These are phyloP conservation scores for Tautogolabrus adspersus DNA, from an alignment of 2,113 vertebrate species.

Conservation along the genomic window DNA sequence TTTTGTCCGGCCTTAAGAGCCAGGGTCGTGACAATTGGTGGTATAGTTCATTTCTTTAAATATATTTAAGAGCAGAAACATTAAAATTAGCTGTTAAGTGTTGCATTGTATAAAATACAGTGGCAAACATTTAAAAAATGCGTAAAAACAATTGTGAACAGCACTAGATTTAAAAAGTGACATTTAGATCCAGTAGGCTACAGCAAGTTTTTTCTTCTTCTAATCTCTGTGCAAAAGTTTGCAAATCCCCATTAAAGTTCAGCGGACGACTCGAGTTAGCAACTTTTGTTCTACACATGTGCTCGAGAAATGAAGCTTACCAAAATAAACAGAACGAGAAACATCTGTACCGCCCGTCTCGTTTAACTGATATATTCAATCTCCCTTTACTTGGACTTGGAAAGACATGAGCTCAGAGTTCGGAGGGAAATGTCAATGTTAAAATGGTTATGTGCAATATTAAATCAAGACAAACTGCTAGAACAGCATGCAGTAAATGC, in stretches of 20 bases:
- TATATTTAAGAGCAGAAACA: conserved; percentile 85
- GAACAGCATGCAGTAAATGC: conserved; percentile 6
- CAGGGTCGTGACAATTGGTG: conserved; percentile 77
- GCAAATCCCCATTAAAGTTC: conserved; percentile 77
- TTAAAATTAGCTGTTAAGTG: conserved; percentile 89
- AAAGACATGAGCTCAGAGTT: too few relatives aligned
- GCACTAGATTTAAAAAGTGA: conserved; percentile 85
- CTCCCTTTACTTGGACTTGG: too few relatives aligned
- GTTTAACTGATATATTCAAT: background rate
- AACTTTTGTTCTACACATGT: conserved; percentile 63
- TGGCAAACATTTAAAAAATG: conserved; percentile 85
- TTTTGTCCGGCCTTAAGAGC: too few relatives aligned
- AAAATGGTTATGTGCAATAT: conserved; percentile 45
- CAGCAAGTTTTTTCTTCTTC: conserved; percentile 68
- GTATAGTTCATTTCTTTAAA: conserved; percentile 76
- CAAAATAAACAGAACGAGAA: background rate
- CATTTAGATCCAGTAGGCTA: conserved; percentile 78
- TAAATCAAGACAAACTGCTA: conserved; percentile 4
- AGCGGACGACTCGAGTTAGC: conserved; percentile 52
- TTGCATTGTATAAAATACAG: conserved; percentile 91
- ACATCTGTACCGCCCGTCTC: too few relatives aligned
- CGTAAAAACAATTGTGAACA: conserved; percentile 86
- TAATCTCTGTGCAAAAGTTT: conserved; percentile 84
- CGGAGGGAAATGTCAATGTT: background rate
- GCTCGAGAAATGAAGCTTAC: conserved; percentile 44